phyloP scores from a whole-genome alignment of 1,140 invertebrate genomes.

The Sitobion miscanthi region DNA sequence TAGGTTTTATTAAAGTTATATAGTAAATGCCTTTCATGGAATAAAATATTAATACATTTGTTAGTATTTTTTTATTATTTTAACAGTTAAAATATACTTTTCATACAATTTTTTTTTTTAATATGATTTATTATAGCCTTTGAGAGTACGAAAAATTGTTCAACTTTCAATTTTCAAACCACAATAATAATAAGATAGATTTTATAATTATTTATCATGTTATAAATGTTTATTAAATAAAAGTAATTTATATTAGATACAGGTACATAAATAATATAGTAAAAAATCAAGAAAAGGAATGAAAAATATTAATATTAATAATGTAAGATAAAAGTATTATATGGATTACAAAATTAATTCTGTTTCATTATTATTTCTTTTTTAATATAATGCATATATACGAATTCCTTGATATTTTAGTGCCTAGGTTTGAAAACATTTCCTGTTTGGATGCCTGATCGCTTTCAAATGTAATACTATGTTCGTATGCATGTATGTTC shows the following conservation, averaged over 20 bases:
- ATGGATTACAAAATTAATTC: not conserved
- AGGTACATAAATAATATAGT: not conserved
- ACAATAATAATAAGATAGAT: not conserved
- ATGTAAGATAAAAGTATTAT: not conserved
- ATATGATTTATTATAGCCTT: not conserved
- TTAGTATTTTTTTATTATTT: too few relatives aligned
- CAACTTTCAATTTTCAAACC: not conserved
- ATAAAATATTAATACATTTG: not conserved
- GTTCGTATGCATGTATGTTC: not conserved
- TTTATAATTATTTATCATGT: not conserved
- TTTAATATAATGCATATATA: not conserved
- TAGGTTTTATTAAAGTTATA: not conserved
- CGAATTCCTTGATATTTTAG: not conserved
- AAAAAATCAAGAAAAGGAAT: not conserved
- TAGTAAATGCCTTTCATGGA: not conserved
- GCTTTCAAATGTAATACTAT: slow-evolving; percentile 48
- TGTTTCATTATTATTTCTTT: not conserved
- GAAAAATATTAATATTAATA: not conserved
- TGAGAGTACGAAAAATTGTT: not conserved
- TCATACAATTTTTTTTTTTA: not conserved
- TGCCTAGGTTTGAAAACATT: not conserved
- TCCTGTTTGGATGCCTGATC: slow-evolving; percentile 38
- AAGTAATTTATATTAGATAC: not conserved
- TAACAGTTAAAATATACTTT: not conserved
- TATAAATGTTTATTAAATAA: not conserved